Conservation (phyloP, 2,113 vertebrate species). For the Pelmatolapia mariae region DNA sequence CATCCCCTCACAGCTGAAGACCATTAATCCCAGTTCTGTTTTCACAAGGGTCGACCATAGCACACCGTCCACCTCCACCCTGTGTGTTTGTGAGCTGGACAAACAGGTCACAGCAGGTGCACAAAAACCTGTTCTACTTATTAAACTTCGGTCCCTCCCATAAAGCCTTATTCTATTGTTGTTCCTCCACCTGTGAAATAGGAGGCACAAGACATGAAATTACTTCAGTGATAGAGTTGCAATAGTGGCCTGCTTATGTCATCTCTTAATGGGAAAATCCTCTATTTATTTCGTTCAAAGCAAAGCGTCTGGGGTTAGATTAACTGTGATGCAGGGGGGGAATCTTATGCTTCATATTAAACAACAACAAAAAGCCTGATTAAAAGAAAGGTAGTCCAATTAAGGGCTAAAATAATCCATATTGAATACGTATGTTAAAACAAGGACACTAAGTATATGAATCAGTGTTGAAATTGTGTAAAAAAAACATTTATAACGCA, state of each 20-base stretch:
- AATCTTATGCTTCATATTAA: neutral
- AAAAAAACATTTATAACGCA: neutral
- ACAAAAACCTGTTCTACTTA: neutral
- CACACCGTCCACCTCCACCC: no score
- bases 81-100: neutral
- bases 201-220: neutral
- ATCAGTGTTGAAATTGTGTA: neutral
- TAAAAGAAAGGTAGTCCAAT: neutral
- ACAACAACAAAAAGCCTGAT: neutral
- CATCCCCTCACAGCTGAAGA: neutral
- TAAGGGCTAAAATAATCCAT: neutral
- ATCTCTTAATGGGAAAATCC: neutral
- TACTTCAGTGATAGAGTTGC: neutral
- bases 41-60: neutral
- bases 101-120: slow-evolving; percentile 10
- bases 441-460: neutral
- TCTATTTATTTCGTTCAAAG: neutral
- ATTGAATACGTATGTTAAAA: neutral
- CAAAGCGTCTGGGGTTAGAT: neutral
- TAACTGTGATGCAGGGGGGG: neutral
- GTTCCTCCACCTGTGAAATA: neutral
- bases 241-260: neutral
- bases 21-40: neutral
- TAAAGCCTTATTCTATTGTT: neutral
- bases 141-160: neutral